Evolutionary conservation across 2,113 vertebrate species (phyloP).

Genomic region (Callithrix jacchus): DNA sequence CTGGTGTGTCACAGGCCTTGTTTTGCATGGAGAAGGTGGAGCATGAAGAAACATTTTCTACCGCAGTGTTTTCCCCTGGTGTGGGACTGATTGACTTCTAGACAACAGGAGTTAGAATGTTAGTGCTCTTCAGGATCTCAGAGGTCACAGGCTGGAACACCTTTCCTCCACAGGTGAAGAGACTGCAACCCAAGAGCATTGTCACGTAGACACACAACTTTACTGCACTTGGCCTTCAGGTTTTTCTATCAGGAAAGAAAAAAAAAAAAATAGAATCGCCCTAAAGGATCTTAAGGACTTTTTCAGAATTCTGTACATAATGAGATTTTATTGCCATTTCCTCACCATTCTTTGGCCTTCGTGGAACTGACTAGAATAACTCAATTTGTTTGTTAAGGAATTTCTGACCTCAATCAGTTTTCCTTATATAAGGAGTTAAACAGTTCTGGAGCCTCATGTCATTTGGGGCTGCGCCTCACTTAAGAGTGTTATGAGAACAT

Average conservation of each 20-base stretch:
- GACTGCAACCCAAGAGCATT: background rate
- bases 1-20: background rate
- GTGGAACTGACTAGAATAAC: slow-evolving; percentile 31
- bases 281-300: background rate
- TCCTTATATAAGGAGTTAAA: background rate
- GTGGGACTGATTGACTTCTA: background rate
- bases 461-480: background rate
- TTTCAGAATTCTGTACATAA: background rate
- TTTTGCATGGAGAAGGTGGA: background rate
- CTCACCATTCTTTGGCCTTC: background rate
- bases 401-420: background rate
- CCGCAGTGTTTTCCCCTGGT: background rate
- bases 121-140: no score
- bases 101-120: background rate
- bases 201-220: background rate
- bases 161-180: background rate
- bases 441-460: background rate
- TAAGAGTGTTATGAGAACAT: background rate
- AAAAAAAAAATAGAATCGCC: background rate
- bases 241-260: background rate
- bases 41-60: background rate
- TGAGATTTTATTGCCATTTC: background rate
- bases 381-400: background rate
- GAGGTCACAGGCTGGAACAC: accelerated
- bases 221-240: background rate